Percentiles rank a stretch among this genome's conserved stretches.
Evolutionary conservation across 2,888 invertebrate species (phyloP).

Genomic region (Acanthoscelides obtectus): DNA sequence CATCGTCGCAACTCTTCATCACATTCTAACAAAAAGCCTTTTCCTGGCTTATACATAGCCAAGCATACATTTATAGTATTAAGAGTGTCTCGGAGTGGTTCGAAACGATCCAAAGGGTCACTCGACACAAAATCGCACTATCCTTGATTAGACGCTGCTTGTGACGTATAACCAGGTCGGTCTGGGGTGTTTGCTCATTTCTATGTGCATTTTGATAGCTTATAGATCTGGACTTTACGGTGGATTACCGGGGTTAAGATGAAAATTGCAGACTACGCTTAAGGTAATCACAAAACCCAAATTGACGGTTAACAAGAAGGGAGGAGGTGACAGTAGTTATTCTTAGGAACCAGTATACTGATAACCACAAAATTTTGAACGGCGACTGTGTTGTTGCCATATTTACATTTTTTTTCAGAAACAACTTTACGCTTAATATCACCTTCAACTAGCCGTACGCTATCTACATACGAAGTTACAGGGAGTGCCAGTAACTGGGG

Average conservation of each 20-base stretch:
- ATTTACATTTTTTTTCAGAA: too few species aligned
- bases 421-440: too few species aligned
- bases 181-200: slow-evolving; percentile 31
- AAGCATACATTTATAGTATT: slow-evolving; percentile 3
- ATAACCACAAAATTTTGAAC: too few species aligned
- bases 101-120: slow-evolving; percentile 29
- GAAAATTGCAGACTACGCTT: too few species aligned
- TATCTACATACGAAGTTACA: too few species aligned
- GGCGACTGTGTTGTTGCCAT: too few species aligned
- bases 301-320: too few species aligned
- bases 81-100: slow-evolving; percentile 1
- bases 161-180: slow-evolving; percentile 13
- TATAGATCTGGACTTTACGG: neutral
- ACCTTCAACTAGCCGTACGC: too few species aligned
- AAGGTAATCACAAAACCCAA: too few species aligned
- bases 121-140: slow-evolving; percentile 40
- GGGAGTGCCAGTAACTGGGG: too few species aligned
- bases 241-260: neutral
- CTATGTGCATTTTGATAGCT: slow-evolving; percentile 44
- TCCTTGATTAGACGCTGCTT: slow-evolving; percentile 35
- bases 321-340: too few species aligned
- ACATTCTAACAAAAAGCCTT: neutral
- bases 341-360: too few species aligned
- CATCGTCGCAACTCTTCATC: neutral
- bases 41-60: neutral